These are phyloP conservation scores for Okapia johnstoni DNA, from an alignment of 2,113 vertebrate genomes.

Conservation along the genomic window DNA sequence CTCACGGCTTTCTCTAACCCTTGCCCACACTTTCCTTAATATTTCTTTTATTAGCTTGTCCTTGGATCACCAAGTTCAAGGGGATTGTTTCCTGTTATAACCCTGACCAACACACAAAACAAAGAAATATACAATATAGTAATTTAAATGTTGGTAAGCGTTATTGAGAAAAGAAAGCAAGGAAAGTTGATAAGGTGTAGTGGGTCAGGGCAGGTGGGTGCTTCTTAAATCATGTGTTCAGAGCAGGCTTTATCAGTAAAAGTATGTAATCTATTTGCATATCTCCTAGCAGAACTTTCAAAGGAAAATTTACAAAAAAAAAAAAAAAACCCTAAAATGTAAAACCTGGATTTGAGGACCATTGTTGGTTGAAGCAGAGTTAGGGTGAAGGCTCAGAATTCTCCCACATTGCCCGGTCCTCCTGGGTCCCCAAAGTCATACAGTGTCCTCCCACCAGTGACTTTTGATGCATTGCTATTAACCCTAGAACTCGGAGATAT, in stretches of 20 bases:
- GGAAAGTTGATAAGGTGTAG: background rate
- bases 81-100: background rate
- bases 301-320: background rate
- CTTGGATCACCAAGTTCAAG: background rate
- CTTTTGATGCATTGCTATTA: background rate
- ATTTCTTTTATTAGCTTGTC: background rate
- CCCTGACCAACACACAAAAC: background rate
- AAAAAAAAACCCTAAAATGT: background rate
- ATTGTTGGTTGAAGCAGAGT: background rate
- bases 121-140: background rate
- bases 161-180: background rate
- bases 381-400: background rate
- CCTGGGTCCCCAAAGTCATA: accelerated
- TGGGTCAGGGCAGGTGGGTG: background rate
- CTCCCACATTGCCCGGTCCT: accelerated
- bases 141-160: background rate
- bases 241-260: background rate
- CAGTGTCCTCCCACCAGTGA: background rate
- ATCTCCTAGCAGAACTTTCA: background rate
- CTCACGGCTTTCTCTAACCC: background rate
- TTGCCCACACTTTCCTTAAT: background rate
- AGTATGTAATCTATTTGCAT: background rate
- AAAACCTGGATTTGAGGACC: background rate
- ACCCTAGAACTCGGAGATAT: background rate
- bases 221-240: background rate